Evolutionary conservation across 2,113 vertebrate genomes (phyloP), one percentile per base, ranked within the genome.

Genomic region (Copsychus sechellarum): DNA sequence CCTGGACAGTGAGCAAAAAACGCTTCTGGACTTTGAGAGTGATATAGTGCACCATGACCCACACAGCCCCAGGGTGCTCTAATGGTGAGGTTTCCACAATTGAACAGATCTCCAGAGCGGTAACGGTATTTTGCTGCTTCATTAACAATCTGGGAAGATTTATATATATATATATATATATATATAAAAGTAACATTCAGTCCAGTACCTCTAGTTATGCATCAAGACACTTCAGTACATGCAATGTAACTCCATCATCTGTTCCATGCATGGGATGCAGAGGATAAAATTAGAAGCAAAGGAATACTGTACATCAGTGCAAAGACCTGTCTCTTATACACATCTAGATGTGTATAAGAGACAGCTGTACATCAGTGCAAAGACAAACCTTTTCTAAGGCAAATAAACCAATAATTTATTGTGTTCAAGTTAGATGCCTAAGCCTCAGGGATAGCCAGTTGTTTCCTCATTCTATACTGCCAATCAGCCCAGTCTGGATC

Each of bases 71-170:
- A 99, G 0, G 99, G 99, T 43, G 99, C 98, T 56, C 99, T 98
- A 81, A 99, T 99, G 54, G 99, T 99, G 89, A 99, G 98, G 91
- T 96, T 99, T 43, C 99, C 99, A 71, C 99, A 99, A 81, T 99
- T 98, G 62, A 98, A 99, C 90, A 99, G 92, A 96, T 99, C 99
- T 33, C 99, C 99, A 23, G 99, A 99, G 29, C 99, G 99, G 88
- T 99, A 99, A 67, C 99, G 99, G 65, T 99, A 99, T 90, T 99
- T 99, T 73, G 99, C 99, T 42, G 99, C 99, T 98, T 99, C 99
- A 4, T 99, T 99, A 88, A 99, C 99, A 84, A 99, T 99, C 99
- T 99, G 95, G 40, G 33, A 95, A 92, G 56, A 95, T 88, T 86
- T 28, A 76, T 12, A n/a, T 25, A 73, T 17, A n/a, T 2, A 77